Evolutionary conservation across 64 coral and sea anemone genomes (phyloP).

Genomic region (Acropora yongei): DNA sequence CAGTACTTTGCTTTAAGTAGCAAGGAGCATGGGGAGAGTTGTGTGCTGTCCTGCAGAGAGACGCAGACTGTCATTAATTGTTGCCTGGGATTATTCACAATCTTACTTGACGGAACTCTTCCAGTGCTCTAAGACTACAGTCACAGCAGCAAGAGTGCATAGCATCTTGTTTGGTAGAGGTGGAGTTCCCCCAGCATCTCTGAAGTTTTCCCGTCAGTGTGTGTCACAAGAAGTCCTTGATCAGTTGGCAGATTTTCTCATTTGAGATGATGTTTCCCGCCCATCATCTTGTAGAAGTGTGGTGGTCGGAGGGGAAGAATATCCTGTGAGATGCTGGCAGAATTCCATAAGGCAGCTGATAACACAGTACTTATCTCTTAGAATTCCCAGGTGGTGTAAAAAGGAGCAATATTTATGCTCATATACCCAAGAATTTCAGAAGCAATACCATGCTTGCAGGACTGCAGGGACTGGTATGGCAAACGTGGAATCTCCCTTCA

Average conservation of each 20-base stretch:
- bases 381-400: slow-evolving; percentile 5
- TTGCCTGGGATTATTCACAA: not conserved
- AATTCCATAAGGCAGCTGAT: not conserved
- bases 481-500: slow-evolving; percentile 58
- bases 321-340: slow-evolving; percentile 52
- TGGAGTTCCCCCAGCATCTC: slow-evolving; percentile 1
- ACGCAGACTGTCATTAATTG: slow-evolving; percentile 21
- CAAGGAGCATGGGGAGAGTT: not conserved
- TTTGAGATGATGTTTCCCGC: slow-evolving; percentile 33
- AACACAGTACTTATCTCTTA: not conserved
- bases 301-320: slow-evolving; percentile 40
- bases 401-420: not conserved
- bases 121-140: slow-evolving; percentile 45
- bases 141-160: slow-evolving; percentile 54
- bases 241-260: slow-evolving; percentile 22
- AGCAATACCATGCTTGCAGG: not conserved
- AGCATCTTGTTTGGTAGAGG: slow-evolving; percentile 50
- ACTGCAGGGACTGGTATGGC: slow-evolving; percentile 34
- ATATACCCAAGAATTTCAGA: not conserved
- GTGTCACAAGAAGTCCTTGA: slow-evolving; percentile 42
- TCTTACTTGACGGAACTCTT: not conserved
- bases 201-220: slow-evolving; percentile 37
- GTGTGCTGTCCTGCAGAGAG: not conserved
- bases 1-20: not conserved
- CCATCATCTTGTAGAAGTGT: slow-evolving; percentile 73